These are phyloP conservation scores for Lasioglossum baleicum DNA, from an alignment of 1,140 invertebrate species.

Conservation along the genomic window DNA sequence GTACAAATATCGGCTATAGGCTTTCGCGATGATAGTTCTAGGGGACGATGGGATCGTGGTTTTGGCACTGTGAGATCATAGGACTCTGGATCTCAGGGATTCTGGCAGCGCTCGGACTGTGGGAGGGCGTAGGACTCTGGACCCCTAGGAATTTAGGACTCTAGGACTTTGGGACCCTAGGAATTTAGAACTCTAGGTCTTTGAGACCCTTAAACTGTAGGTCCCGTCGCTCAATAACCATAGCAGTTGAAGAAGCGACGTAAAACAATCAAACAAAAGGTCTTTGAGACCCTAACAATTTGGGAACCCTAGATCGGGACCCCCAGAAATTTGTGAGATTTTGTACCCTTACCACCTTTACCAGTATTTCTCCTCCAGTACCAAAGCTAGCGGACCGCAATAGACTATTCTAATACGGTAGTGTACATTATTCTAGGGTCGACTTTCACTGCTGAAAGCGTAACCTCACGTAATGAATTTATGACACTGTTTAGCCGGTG, in stretches of 20 bases:
- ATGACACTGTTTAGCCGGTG: neutral
- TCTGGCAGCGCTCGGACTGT: neutral
- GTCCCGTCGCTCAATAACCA: too few species aligned
- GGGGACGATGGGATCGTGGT: too few species aligned
- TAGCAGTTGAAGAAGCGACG: too few species aligned
- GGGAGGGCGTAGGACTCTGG: neutral
- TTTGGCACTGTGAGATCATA: neutral
- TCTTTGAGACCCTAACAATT: neutral
- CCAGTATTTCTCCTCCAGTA: too few species aligned
- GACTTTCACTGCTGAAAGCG: slow-evolving; percentile 6
- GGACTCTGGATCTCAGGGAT: neutral
- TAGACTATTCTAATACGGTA: neutral
- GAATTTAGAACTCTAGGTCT: neutral
- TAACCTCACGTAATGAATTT: neutral
- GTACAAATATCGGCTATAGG: too few species aligned
- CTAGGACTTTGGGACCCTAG: neutral
- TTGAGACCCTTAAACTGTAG: too few species aligned
- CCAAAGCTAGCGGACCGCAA: neutral
- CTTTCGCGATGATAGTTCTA: too few species aligned
- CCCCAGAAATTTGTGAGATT: too few species aligned
- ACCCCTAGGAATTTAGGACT: neutral
- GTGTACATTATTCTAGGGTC: neutral
- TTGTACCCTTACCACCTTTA: too few species aligned
- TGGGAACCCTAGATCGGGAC: neutral
- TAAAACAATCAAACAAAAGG: too few species aligned